Evolutionary conservation across 2,888 invertebrate species (phyloP), one percentile per base, ranked within the genome.

Genomic region (Drosophila stalkeri): DNA sequence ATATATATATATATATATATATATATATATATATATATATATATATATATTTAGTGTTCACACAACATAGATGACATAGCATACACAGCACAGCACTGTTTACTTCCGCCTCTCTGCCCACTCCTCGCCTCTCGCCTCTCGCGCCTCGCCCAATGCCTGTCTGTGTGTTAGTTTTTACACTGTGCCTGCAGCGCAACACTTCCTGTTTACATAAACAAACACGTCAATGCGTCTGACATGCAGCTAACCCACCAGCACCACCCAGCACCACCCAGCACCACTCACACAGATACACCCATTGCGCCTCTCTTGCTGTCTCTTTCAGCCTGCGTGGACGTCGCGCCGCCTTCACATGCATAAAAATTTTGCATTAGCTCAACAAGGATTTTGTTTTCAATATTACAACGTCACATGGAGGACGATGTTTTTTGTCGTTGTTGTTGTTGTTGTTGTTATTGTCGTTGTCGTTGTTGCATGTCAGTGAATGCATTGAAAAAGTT

Each of bases 181-280:
- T 69, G 63, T 51, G 86, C 85, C 80, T 77, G 85, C 77, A 84
- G 86, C 81, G 73, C 79, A 85, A 79, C 86, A 86, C 85, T 85
- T 85, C 85, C 85, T 89, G 86, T 89, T 89, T 86, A 77, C 79
- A 86, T 70, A 85, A 89, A 83, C 85, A 81, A 83, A 83, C 84
- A 88, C 76, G 75, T 86, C 86, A 83, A 84, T 84, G 84, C 81
- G 83, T 81, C 84, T 81, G 86, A 77, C 67, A 71, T 81, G 64
- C 74, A 75, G 67, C 68, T 72, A 61, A 55, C 56, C 43, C 43
- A 12, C 43, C 64, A 12, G 12, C 23, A 9, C 37, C 66, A 12
- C 16, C 20, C 54, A n/a, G 2, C 27, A 23, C 14, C 46, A 47
- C 44, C 44, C 27, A 47, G 27, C 33, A 8, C 12, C 23, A 18